phyloP scores from a whole-genome alignment of 2,888 invertebrate species.

The Deroplatys truncata region DNA sequence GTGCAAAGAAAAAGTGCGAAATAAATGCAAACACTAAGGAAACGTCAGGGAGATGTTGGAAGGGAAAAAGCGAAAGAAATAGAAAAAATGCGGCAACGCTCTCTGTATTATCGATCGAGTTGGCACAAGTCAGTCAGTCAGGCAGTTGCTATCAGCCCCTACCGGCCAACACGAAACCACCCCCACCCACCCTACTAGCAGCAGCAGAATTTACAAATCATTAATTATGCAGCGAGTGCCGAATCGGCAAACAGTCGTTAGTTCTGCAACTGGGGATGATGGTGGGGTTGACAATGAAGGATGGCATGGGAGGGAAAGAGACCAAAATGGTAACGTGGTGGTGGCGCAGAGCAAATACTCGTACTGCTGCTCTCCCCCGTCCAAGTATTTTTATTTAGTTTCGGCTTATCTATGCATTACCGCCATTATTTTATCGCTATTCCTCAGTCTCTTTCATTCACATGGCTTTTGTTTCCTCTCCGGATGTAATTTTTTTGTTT shows the following conservation, averaged over 20 bases:
- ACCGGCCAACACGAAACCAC: background rate
- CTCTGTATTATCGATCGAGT: background rate
- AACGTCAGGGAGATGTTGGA: background rate
- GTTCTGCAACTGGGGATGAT: constrained; percentile 12
- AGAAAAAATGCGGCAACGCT: background rate
- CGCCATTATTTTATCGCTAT: constrained; percentile 12
- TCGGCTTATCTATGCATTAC: background rate
- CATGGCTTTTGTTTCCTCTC: background rate
- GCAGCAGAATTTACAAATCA: constrained; percentile 28
- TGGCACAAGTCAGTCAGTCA: background rate
- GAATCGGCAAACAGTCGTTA: constrained; percentile 29
- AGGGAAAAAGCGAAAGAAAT: background rate
- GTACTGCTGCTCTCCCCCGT: background rate
- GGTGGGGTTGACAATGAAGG: constrained; percentile 4
- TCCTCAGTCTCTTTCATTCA: background rate
- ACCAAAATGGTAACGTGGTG: background rate
- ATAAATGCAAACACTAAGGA: background rate
- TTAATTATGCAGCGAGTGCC: constrained; percentile 29
- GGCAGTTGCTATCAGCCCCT: background rate
- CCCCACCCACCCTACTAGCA: background rate
- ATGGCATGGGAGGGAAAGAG: background rate
- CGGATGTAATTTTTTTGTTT: background rate
- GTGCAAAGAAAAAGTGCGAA: background rate
- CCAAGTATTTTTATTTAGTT: background rate
- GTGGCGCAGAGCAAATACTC: constrained; percentile 3